Percentiles rank a stretch among this genome's conserved stretches.
Conservation (phyloP, 2,113 vertebrate species). For the Erythrolamprus reginae region DNA sequence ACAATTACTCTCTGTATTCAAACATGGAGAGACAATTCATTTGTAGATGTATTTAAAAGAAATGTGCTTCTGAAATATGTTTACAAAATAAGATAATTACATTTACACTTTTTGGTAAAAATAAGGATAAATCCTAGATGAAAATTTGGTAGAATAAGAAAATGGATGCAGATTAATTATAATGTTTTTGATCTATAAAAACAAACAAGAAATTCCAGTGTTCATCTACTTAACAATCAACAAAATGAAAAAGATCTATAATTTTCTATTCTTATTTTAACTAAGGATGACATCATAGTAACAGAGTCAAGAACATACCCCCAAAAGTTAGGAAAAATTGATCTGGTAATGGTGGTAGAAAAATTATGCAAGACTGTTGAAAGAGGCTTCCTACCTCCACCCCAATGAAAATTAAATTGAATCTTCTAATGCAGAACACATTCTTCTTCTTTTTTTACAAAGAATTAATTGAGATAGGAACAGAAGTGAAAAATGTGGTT, state of each 20-base stretch:
- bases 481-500: slow-evolving; percentile 44
- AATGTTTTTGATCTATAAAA: neutral
- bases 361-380: neutral
- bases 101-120: neutral
- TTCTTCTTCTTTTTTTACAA: slow-evolving; percentile 1
- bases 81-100: neutral
- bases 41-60: neutral
- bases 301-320: neutral
- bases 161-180: neutral
- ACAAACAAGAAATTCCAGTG: neutral
- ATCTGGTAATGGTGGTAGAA: neutral
- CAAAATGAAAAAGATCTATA: neutral
- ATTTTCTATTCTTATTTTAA: neutral
- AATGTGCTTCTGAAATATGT: neutral
- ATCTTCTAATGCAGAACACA: neutral
- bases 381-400: neutral
- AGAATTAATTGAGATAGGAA: slow-evolving; percentile 41
- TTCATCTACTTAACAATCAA: neutral
- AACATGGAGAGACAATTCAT: neutral
- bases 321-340: neutral
- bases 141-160: neutral
- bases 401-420: neutral
- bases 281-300: neutral
- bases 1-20: neutral
- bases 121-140: neutral